phyloP scores from a whole-genome alignment of 2,888 invertebrate genomes.

The Noctua fimbriata region DNA sequence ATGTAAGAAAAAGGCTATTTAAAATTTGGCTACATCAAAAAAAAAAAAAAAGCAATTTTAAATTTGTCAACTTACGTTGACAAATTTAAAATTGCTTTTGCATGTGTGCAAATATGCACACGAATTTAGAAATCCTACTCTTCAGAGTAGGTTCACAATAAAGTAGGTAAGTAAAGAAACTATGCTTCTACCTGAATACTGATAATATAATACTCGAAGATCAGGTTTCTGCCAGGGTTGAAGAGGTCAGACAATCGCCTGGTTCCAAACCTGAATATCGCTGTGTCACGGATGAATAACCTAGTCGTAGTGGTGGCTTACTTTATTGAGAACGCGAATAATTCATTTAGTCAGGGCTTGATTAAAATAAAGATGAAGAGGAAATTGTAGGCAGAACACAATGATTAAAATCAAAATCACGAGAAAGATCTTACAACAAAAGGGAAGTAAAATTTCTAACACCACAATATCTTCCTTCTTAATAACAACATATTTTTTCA shows the following conservation, averaged over 20 bases:
- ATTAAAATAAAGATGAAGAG: background rate
- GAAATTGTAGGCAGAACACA: background rate
- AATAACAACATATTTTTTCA: no score
- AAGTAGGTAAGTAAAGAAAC: constrained; percentile 33
- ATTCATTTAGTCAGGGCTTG: background rate
- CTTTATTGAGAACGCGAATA: constrained; percentile 14
- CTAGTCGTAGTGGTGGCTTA: constrained; percentile 20
- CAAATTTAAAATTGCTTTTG: no score
- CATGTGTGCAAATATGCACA: background rate
- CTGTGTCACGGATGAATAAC: constrained; percentile 37
- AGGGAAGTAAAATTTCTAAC: background rate
- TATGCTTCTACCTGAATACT: constrained; percentile 25
- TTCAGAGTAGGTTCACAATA: constrained; percentile 10
- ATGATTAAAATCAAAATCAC: background rate
- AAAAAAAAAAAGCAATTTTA: no score
- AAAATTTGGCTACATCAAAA: no score
- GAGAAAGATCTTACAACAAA: background rate
- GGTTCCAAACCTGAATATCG: constrained; percentile 50
- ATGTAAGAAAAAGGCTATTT: background rate
- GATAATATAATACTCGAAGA: constrained; percentile 41
- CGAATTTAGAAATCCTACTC: constrained; percentile 10
- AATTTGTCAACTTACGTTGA: no score
- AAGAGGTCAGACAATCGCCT: constrained; percentile 54
- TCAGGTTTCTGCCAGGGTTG: constrained; percentile 56
- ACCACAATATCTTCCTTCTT: background rate